Evolutionary conservation across 2,113 vertebrate species (phyloP).

Genomic region (Syrrhaptes paradoxus): DNA sequence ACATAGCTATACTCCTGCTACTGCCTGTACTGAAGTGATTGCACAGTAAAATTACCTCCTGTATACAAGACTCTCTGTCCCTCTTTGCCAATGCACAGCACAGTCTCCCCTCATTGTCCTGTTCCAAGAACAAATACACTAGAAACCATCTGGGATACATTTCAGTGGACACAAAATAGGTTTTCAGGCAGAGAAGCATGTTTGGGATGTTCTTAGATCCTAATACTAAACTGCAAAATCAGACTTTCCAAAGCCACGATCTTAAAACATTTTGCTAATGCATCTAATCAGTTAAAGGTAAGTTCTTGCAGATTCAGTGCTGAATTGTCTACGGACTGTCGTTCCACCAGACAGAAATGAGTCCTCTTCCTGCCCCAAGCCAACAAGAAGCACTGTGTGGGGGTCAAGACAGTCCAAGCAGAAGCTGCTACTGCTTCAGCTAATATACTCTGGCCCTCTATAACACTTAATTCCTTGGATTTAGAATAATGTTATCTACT

Average conservation of each 20-base stretch:
- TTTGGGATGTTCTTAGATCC: not conserved
- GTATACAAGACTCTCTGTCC: not conserved
- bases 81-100: not conserved
- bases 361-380: not conserved
- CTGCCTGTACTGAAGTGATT: not conserved
- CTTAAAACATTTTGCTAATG: not conserved
- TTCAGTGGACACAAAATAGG: not conserved
- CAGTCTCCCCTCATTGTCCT: not conserved
- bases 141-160: not conserved
- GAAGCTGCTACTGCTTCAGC: not conserved
- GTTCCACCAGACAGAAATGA: rapidly evolving
- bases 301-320: not conserved
- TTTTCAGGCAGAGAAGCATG: not conserved
- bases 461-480: not conserved
- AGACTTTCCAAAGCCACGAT: not conserved
- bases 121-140: not conserved
- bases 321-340: not conserved
- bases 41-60: not conserved
- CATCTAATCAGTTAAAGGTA: not conserved
- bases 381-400: rapidly evolving
- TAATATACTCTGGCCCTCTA: not conserved
- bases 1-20: not conserved
- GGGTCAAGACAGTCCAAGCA: not conserved
- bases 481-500: not conserved
- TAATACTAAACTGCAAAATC: not conserved